A percentile compares a stretch with the other conserved stretches of the same genome.
phyloP scores from a whole-genome alignment of 2,888 invertebrate species.

The Cancer borealis region DNA sequence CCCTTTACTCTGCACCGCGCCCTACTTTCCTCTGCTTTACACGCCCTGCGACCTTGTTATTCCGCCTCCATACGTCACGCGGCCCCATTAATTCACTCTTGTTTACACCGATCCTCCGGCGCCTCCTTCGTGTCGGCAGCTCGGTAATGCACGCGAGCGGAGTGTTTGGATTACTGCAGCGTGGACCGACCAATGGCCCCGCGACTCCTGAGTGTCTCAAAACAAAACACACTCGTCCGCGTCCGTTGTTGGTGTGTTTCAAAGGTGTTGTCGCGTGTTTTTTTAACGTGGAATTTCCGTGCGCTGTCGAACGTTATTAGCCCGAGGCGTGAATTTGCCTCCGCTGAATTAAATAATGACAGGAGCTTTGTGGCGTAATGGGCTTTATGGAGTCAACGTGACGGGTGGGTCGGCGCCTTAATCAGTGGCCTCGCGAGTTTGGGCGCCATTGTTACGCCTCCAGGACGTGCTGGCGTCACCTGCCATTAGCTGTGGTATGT shows the following conservation, averaged over 20 bases:
- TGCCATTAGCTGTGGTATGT: not conserved
- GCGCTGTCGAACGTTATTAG: not conserved
- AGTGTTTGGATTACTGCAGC: not conserved
- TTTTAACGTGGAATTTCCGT: not conserved
- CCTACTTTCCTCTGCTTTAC: not conserved
- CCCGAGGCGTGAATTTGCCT: not conserved
- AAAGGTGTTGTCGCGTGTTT: not conserved
- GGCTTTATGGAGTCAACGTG: not conserved
- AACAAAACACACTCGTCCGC: not conserved
- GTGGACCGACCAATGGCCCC: not conserved
- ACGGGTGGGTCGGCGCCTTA: not conserved
- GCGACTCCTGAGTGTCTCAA: not conserved
- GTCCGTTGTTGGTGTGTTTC: not conserved
- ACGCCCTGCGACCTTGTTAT: not conserved
- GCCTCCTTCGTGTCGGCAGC: conserved; percentile 3
- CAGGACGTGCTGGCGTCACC: not conserved
- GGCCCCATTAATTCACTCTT: not conserved
- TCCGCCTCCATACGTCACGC: not conserved
- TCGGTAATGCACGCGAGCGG: not conserved
- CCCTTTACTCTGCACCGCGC: not conserved
- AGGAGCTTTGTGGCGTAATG: not conserved
- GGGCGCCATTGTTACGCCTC: not conserved
- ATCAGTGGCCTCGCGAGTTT: not conserved
- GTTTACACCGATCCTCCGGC: conserved; percentile 25
- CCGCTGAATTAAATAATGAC: conserved; percentile 33